These are phyloP conservation scores for Halcyon chelicuti DNA, from an alignment of 2,797 vertebrate genomes.

Conservation along the genomic window DNA sequence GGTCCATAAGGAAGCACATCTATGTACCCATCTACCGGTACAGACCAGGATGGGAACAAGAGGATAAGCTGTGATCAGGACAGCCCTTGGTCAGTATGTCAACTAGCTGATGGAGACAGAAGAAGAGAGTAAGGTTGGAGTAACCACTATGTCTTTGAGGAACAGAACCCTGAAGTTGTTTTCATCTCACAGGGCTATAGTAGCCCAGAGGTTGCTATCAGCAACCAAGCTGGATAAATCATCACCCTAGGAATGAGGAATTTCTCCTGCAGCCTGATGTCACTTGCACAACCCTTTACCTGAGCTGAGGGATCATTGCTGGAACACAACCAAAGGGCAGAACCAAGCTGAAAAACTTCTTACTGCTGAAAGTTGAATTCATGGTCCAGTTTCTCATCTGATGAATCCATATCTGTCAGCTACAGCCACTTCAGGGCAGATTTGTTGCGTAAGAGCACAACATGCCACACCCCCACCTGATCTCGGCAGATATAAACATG, in stretches of 20 bases:
- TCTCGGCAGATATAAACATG: background rate
- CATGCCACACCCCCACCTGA: background rate
- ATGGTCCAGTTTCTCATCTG: background rate
- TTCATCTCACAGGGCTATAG: background rate
- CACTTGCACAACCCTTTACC: background rate
- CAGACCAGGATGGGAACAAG: background rate
- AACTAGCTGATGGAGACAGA: background rate
- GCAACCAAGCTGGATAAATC: background rate
- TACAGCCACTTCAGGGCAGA: background rate
- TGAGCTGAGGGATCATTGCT: background rate
- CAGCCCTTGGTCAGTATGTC: background rate
- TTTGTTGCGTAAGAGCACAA: background rate
- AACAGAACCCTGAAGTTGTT: background rate
- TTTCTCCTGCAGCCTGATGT: background rate
- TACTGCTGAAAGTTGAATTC: background rate
- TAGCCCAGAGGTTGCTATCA: background rate
- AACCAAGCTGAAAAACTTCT: background rate
- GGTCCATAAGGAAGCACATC: background rate
- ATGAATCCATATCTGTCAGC: slow-evolving; percentile 4
- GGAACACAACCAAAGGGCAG: background rate
- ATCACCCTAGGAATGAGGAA: background rate
- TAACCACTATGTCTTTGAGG: background rate
- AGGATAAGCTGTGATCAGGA: background rate
- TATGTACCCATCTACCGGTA: background rate
- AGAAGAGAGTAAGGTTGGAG: background rate